Percentiles rank a stretch among this genome's conserved stretches.
These are phyloP conservation scores for Limosa lapponica DNA, from an alignment of 2,797 vertebrate species.

Conservation along the genomic window DNA sequence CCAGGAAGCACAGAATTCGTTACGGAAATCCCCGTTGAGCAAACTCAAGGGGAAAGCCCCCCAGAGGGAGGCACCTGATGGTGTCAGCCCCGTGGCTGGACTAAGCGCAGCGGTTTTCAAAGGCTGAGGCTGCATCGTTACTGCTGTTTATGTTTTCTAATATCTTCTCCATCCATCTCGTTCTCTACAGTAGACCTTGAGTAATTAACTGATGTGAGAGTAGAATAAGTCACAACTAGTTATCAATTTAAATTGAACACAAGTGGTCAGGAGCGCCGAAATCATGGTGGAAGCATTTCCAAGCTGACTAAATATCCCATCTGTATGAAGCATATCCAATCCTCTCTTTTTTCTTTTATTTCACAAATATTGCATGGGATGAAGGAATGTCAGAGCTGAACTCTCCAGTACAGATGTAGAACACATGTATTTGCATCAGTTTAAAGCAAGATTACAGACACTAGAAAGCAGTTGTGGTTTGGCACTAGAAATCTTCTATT, in stretches of 20 bases:
- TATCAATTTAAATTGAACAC: constrained; percentile 58
- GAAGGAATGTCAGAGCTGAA: constrained; percentile 72
- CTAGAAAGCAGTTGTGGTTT: constrained; percentile 68
- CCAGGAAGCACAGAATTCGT: neutral
- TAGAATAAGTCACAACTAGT: constrained; percentile 35
- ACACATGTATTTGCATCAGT: constrained; percentile 71
- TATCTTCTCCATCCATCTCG: neutral
- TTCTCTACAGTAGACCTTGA: neutral
- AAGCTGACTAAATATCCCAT: constrained; percentile 68
- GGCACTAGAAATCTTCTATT: constrained; percentile 55
- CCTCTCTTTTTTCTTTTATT: constrained; percentile 64
- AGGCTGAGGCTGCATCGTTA: neutral
- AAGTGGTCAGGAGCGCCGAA: constrained; percentile 27
- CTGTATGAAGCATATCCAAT: constrained; percentile 64
- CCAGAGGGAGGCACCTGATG: neutral
- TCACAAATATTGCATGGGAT: constrained; percentile 70
- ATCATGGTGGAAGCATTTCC: constrained; percentile 31
- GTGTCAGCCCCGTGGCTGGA: neutral
- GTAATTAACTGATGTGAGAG: constrained; percentile 50
- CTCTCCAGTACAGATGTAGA: constrained; percentile 71
- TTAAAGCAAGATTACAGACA: constrained; percentile 67
- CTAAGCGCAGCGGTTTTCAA: neutral
- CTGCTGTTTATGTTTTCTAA: rapidly evolving
- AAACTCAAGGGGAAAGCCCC: neutral
- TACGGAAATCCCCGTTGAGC: neutral